Evolutionary conservation across 1,140 invertebrate genomes (phyloP), one percentile per base, ranked within the genome.

Genomic region (Steinernema feltiae): DNA sequence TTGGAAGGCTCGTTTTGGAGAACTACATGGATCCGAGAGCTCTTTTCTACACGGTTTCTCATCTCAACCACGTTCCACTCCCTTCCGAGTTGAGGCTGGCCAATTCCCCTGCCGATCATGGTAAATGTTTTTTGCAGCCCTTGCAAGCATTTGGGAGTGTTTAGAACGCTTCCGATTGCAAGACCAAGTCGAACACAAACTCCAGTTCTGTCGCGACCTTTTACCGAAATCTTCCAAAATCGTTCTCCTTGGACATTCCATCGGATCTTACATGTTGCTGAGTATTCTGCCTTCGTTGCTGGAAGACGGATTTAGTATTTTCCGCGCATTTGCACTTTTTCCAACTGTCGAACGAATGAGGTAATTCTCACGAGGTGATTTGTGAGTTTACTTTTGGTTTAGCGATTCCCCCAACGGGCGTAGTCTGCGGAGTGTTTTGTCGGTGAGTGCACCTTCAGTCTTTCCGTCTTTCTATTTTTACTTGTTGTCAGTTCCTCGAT

Each of bases 21-120:
- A 74, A 78, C 30, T 32, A 76, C 12, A 53, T 3, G 7, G 70
- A 29, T 71, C 70, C 31, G 48, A n/a, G 24, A n/a, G 30, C 35
- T 18, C 48, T 79, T 1, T 79, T 82, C 73, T 81, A 82, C 70
- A 82, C 80, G n/a, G 74, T 81, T 15, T 78, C 79, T 7, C 81
- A 83, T 73, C 72, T 81, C 17, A 81, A 81, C 41, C 80, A 81
- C 48, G 80, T 81, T 32, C 53, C 72, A 18, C 71, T 81, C 63
- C 80, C 80, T 0, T 15, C 31, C 3, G 81, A 79, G 29, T 75
- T 73, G 71, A 30, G 35, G 21, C n/a, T 69, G 1, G 32, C 31
- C 18, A 35, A 76, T 18, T 31, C 35, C 15, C 74, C 74, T 24
- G 18, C 46, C 2, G 70, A 74, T 15, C n/a, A 70, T 1, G 32